phyloP scores from a whole-genome alignment of 1,140 invertebrate species.

The Battus philenor region DNA sequence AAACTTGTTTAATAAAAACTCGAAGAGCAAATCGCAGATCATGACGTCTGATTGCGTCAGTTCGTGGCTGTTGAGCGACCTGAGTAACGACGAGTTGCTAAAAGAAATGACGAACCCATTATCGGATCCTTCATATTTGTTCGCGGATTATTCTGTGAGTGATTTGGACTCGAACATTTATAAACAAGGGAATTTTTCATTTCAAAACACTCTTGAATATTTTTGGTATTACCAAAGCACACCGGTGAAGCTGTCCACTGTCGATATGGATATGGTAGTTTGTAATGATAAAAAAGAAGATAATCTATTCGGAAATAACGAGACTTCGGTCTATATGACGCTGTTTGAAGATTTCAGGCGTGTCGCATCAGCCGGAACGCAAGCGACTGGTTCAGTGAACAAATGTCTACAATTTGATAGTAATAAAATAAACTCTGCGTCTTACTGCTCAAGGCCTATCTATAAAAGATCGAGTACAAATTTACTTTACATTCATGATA shows the following conservation, averaged over 20 bases:
- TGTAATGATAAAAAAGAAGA: neutral
- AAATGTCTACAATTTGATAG: constrained; percentile 56
- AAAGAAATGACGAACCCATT: neutral
- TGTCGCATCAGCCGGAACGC: constrained; percentile 44
- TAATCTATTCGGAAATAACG: constrained; percentile 31
- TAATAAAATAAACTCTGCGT: constrained; percentile 18
- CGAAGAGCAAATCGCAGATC: neutral
- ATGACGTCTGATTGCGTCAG: neutral
- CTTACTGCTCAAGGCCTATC: constrained; percentile 21
- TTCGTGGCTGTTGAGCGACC: constrained; percentile 1
- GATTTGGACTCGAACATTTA: constrained; percentile 17
- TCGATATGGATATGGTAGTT: constrained; percentile 1
- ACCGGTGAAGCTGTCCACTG: neutral
- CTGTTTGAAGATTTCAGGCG: constrained; percentile 32
- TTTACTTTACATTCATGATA: constrained; percentile 21
- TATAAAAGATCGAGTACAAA: neutral
- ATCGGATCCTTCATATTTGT: constrained; percentile 9
- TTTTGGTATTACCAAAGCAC: constrained; percentile 13
- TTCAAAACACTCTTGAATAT: constrained; percentile 23
- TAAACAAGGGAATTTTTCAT: constrained; percentile 21
- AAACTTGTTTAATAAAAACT: constrained; percentile 1
- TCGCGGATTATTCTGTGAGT: constrained; percentile 7
- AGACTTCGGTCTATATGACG: constrained; percentile 51
- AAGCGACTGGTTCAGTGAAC: constrained; percentile 63
- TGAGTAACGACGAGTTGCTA: neutral